Percentiles rank a stretch among this genome's conserved stretches.
Evolutionary conservation across 2,797 vertebrate genomes (phyloP).

Genomic region (Acrossocheilus wenchowensis): DNA sequence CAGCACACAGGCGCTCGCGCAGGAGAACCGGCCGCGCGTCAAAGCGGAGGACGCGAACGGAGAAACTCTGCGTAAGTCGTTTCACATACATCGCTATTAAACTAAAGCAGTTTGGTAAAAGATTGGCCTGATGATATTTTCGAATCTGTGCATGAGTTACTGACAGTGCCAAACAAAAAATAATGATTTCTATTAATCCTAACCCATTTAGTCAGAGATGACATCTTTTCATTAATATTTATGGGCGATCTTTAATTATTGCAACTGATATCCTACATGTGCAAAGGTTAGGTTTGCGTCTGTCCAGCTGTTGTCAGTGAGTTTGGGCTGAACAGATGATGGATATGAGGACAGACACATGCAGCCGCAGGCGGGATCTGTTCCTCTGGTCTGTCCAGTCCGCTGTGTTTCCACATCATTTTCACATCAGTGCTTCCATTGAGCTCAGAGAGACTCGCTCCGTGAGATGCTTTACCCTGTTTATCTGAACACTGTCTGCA

Average conservation of each 20-base stretch:
- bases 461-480: not conserved
- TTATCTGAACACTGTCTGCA: not conserved
- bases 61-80: slow-evolving; percentile 50
- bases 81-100: not conserved
- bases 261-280: not conserved
- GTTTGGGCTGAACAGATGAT: not conserved
- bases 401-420: not conserved
- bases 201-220: not conserved
- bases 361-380: not conserved
- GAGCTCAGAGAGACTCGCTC: not conserved
- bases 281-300: too few species aligned
- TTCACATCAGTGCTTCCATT: slow-evolving; percentile 9
- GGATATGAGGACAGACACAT: not conserved
- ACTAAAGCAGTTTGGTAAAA: not conserved
- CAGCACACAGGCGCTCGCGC: slow-evolving; percentile 77
- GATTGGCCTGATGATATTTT: rapidly evolving
- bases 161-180: not conserved
- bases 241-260: not conserved
- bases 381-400: slow-evolving; percentile 20
- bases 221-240: not conserved
- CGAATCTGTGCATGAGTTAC: not conserved
- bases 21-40: slow-evolving; percentile 78
- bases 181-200: too few species aligned
- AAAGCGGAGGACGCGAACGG: slow-evolving; percentile 78
- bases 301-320: not conserved